phyloP scores from a whole-genome alignment of 2,113 vertebrate genomes.

The Ariopsis seemanni region DNA sequence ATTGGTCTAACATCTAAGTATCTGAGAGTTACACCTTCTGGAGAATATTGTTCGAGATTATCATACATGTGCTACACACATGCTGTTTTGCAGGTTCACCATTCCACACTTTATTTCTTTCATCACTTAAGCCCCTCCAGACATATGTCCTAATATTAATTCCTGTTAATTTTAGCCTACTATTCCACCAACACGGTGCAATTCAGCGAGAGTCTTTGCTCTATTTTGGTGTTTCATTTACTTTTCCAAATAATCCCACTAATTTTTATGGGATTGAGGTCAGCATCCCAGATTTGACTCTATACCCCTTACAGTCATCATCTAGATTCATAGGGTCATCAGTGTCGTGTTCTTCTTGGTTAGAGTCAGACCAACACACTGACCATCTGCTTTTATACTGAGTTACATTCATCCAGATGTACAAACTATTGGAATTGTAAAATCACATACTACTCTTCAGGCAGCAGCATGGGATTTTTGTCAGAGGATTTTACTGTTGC shows the following conservation, averaged over 20 bases:
- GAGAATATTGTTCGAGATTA: background rate
- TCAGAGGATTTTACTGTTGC: background rate
- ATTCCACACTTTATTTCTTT: background rate
- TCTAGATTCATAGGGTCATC: background rate
- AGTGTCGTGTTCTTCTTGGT: background rate
- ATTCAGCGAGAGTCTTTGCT: background rate
- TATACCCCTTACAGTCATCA: background rate
- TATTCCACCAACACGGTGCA: background rate
- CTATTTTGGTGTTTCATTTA: background rate
- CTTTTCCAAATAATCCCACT: background rate
- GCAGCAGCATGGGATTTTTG: background rate
- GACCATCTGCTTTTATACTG: background rate
- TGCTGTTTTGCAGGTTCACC: background rate
- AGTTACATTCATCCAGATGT: background rate
- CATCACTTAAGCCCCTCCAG: background rate
- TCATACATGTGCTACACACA: background rate
- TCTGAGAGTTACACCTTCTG: background rate
- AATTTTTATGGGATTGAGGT: background rate
- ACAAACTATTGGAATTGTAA: background rate
- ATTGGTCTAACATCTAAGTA: background rate
- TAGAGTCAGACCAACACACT: background rate
- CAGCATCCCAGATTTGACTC: background rate
- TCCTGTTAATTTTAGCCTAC: background rate
- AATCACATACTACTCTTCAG: background rate
- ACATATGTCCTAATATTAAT: background rate